Evolutionary conservation across 2,113 vertebrate species (phyloP), one percentile per base, ranked within the genome.

Genomic region (Edolisoma coerulescens): DNA sequence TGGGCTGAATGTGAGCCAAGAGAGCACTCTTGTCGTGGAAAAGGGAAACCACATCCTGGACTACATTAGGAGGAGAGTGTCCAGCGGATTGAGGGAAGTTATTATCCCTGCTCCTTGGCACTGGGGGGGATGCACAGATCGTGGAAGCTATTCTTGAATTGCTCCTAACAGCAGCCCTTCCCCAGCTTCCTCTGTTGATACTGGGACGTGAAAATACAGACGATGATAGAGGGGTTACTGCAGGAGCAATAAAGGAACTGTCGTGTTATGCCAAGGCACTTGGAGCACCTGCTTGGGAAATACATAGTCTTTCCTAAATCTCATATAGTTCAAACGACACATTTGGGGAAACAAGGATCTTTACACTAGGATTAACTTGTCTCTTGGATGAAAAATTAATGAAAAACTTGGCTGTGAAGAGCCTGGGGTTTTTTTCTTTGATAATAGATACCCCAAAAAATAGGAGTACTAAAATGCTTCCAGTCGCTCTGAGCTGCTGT

Each of bases 21-120:
- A 95, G 80, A 95, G 90, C 95, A 95, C 94, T 97, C 91, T 81
- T 33, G 0, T 50, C 0, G 1, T 1, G 7, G 68, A 52, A 77
- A 90, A 77, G 68, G 50, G 86, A 93, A 90, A 93, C 93, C 96
- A 71, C 96, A 95, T 97, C 93, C 94, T 84, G 80, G 63, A 68
- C 80, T 92, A 87, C 89, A 92, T 95, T 92, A 95, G 86, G 33
- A 92, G 47, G 19, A 95, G 18, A 2, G 20, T 84, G 92, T 85
- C 89, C 80, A 93, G 80, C 24, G 70, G 79, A 70, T 50, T 6
- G 33, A 84, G 64, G 63, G 68, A 84, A 67, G 64, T 84, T 90
- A 90, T 97, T 96, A 92, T 87, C 80, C 39, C 45, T 1, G 13
- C 86, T 90, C 42, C 60, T 75, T 64, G 64, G 63, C 10, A 4